These are phyloP conservation scores for Xerus inauris DNA, from an alignment of 2,113 vertebrate genomes.

Conservation along the genomic window DNA sequence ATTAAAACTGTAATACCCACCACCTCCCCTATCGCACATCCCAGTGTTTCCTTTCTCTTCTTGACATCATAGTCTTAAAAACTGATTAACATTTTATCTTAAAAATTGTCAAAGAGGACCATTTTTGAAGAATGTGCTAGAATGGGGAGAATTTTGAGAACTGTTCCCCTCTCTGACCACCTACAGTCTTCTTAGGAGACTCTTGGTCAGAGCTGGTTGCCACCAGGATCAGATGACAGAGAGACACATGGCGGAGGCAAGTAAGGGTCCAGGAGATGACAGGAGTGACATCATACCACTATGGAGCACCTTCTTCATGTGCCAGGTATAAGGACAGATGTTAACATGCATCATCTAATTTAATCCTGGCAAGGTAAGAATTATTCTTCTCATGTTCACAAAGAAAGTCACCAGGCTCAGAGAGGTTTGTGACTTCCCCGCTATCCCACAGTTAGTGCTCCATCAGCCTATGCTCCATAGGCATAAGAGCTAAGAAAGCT, in stretches of 20 bases:
- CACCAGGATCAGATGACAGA: neutral
- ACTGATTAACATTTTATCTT: neutral
- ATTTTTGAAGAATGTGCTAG: neutral
- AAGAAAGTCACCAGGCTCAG: neutral
- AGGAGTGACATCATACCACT: accelerated
- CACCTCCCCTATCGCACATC: neutral
- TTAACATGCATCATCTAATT: neutral
- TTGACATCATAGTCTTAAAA: neutral
- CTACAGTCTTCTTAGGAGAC: neutral
- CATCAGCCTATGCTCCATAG: neutral
- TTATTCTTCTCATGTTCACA: neutral
- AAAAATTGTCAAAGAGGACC: neutral
- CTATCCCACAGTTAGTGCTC: neutral
- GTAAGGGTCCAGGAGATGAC: neutral
- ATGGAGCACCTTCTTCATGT: accelerated
- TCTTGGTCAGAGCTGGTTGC: neutral
- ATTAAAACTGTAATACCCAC: neutral
- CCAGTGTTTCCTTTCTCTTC: neutral
- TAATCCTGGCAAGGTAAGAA: neutral
- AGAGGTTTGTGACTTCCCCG: neutral
- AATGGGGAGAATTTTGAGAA: neutral
- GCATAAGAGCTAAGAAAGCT: neutral
- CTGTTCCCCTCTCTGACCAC: neutral
- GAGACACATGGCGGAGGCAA: accelerated
- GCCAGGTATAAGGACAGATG: neutral